Evolutionary conservation across 2,113 vertebrate genomes (phyloP).

Genomic region (Sclerurus mexicanus): DNA sequence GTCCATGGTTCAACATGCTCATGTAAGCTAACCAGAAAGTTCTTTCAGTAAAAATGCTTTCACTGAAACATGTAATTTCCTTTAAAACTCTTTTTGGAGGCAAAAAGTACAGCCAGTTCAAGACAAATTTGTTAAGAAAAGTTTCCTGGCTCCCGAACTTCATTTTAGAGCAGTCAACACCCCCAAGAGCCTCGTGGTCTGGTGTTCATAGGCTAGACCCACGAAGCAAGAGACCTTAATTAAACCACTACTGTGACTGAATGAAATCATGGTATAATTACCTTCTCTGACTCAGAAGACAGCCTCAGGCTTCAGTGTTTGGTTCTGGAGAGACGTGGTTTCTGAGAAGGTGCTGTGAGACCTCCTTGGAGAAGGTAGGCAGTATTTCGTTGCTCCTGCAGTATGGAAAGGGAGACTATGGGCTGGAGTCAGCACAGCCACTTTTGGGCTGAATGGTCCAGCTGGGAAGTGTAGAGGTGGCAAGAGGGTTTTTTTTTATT

Average conservation of each 20-base stretch:
- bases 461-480: neutral
- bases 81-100: neutral
- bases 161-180: fast-evolving
- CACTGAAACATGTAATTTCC: neutral
- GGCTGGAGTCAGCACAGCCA: neutral
- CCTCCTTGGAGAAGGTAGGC: neutral
- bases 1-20: neutral
- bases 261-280: neutral
- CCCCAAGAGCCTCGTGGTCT: neutral
- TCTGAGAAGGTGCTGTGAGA: neutral
- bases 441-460: neutral
- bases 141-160: neutral
- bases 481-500: neutral
- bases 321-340: neutral
- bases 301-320: neutral
- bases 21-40: neutral
- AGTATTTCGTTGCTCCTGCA: neutral
- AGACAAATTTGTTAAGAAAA: neutral
- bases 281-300: neutral
- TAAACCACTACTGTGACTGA: neutral
- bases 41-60: neutral
- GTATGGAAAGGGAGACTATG: neutral
- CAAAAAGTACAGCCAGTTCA: neutral
- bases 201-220: neutral
- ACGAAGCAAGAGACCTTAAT: neutral